Evolutionary conservation across 2,888 invertebrate species (phyloP).

Genomic region (Diarsia mendica): DNA sequence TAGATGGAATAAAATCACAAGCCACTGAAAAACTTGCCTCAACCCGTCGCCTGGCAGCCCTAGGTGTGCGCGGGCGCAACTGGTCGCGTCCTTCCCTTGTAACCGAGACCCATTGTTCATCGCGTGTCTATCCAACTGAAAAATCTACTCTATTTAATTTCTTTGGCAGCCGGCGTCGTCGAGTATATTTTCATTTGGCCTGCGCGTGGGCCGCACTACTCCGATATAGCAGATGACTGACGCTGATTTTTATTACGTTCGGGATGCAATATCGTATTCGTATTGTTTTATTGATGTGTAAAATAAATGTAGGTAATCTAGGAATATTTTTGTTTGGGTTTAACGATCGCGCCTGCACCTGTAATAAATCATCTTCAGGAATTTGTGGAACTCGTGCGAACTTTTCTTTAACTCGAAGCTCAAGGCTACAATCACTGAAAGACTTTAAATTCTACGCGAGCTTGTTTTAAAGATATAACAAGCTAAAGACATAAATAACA

Average conservation of each 20-base stretch:
- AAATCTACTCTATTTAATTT: conserved; percentile 88
- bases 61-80: conserved; percentile 60
- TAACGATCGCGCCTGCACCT: conserved; percentile 60
- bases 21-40: conserved; percentile 22
- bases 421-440: background rate
- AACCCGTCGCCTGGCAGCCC: conserved; percentile 50
- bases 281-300: conserved; percentile 85
- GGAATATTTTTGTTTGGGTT: conserved; percentile 69
- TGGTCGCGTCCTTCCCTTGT: conserved; percentile 83
- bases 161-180: conserved; percentile 86
- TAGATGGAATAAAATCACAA: conserved; percentile 6
- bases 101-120: conserved; percentile 85
- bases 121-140: conserved; percentile 82
- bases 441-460: background rate
- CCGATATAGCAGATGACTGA: conserved; percentile 84
- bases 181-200: conserved; percentile 85
- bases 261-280: conserved; percentile 83
- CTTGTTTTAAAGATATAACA: conserved; percentile 15
- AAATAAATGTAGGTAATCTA: conserved; percentile 75
- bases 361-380: conserved; percentile 62
- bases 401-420: background rate
- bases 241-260: conserved; percentile 85
- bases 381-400: conserved; percentile 27
- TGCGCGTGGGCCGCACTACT: conserved; percentile 82
- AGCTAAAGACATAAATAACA: conserved; percentile 40